A percentile compares a stretch with the other conserved stretches of the same genome.
These are phyloP conservation scores for Notoglanidium macrostoma DNA, from an alignment of 2,797 vertebrate genomes.

Conservation along the genomic window DNA sequence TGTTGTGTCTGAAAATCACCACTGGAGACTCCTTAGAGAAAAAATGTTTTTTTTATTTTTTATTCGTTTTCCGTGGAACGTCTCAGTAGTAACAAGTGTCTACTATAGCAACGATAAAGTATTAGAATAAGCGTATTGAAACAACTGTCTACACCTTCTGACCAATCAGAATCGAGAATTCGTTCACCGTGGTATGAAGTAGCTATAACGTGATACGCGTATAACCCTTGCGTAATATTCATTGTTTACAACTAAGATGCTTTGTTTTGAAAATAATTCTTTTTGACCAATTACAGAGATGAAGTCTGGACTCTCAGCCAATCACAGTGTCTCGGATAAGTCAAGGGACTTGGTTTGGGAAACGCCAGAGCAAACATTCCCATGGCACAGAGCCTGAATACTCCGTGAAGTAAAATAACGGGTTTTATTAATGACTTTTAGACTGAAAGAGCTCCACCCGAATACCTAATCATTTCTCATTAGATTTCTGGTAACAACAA, in stretches of 20 bases:
- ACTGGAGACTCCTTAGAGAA: not conserved
- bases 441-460: conserved; percentile 19
- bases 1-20: not conserved
- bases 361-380: conserved; percentile 17
- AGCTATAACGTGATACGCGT: not conserved
- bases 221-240: not conserved
- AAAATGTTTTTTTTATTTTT: no score
- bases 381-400: conserved; percentile 8
- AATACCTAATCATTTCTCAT: not conserved
- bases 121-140: no score
- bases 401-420: conserved; percentile 12
- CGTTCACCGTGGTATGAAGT: no score
- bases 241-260: not conserved
- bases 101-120: no score
- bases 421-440: not conserved
- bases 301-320: not conserved
- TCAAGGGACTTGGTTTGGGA: not conserved
- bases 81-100: no score
- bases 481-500: not conserved
- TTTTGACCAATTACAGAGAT: not conserved
- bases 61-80: no score
- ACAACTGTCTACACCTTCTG: not conserved
- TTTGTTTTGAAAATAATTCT: not conserved
- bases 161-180: not conserved
- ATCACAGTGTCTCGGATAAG: not conserved